These are phyloP conservation scores for Metopolophium dirhodum DNA, from an alignment of 1,140 invertebrate genomes.

Conservation along the genomic window DNA sequence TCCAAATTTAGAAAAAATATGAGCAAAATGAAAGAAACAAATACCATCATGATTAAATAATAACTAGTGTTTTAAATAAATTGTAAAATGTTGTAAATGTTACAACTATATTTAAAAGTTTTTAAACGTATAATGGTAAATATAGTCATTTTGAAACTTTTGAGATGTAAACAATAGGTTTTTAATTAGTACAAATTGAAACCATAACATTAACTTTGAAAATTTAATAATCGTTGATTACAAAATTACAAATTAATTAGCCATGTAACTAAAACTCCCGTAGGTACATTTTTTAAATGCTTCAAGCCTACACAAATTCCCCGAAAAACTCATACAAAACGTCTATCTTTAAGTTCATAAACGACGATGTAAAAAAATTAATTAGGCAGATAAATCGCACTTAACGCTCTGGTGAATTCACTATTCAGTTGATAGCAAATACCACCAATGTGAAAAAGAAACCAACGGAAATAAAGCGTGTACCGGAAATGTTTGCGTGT, in stretches of 20 bases:
- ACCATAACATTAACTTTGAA: background rate
- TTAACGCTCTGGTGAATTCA: constrained; percentile 28
- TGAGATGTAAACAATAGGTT: background rate
- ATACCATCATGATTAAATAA: background rate
- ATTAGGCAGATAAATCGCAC: constrained; percentile 20
- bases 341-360: background rate
- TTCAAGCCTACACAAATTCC: background rate
- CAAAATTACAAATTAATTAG: constrained; percentile 10
- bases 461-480: background rate
- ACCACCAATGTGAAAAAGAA: constrained; percentile 11
- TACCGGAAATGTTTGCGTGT: constrained; percentile 25
- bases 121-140: background rate
- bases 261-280: background rate
- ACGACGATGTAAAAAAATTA: constrained; percentile 16
- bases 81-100: background rate
- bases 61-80: background rate
- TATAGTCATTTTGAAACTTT: background rate
- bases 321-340: background rate
- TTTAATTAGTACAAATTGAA: background rate
- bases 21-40: background rate
- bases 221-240: background rate
- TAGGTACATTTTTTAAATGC: background rate
- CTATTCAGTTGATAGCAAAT: background rate
- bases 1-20: background rate
- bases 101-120: background rate